Percentiles rank a stretch among this genome's conserved stretches.
Evolutionary conservation across 2,113 vertebrate species (phyloP).

Genomic region (Myocastor coypus): DNA sequence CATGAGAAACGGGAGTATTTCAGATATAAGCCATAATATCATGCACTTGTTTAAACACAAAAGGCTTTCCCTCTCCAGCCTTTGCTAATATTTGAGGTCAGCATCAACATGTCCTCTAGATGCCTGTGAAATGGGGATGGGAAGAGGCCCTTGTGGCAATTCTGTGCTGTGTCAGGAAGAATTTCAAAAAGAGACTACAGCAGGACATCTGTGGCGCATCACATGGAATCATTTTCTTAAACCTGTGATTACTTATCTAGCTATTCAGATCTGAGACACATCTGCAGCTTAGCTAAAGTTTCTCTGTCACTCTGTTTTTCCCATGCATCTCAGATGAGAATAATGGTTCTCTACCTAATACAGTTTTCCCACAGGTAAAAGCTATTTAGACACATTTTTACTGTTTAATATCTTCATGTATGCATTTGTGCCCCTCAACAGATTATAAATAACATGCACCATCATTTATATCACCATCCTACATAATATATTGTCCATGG

Average conservation of each 20-base stretch:
- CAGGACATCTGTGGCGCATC: neutral
- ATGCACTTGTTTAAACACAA: constrained; percentile 91
- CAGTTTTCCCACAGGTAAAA: neutral
- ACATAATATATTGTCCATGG: neutral
- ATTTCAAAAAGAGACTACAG: neutral
- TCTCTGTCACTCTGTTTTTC: neutral
- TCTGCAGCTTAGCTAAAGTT: neutral
- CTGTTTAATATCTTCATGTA: neutral
- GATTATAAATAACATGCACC: neutral
- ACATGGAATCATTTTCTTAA: neutral
- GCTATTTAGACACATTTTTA: neutral
- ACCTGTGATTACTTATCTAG: neutral
- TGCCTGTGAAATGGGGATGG: constrained; percentile 80
- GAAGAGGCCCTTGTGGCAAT: neutral
- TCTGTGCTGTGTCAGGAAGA: neutral
- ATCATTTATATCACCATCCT: neutral
- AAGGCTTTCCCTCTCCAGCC: constrained; percentile 88
- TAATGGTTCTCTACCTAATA: neutral
- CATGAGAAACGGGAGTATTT: neutral
- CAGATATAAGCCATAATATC: constrained; percentile 68
- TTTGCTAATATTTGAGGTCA: constrained; percentile 91
- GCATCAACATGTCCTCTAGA: constrained; percentile 90
- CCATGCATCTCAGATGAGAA: neutral
- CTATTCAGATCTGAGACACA: neutral
- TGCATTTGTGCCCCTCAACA: neutral